Base-by-base conservation (phyloP, 2,797 vertebrate genomes). In the Chaetodon trifasciatus region DNA sequence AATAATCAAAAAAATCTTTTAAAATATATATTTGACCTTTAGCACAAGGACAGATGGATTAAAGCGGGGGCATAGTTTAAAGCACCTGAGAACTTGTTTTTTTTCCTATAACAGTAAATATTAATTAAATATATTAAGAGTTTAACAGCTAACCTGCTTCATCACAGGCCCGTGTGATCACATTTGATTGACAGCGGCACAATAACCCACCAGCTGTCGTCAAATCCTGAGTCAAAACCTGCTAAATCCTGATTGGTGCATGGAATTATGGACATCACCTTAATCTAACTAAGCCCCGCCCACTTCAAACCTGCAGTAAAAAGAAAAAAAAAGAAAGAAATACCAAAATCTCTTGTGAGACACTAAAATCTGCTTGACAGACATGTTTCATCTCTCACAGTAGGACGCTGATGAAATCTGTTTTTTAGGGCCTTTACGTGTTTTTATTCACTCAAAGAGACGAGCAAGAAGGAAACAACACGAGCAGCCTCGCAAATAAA, bases 401-500 rank as follows among this genome's bases (percentile, higher is more conserved):
- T 11, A 23, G 11, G 55, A 17, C 17, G 19, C 12, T 11, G 17
- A 46, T 28, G n/a, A 23, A 63, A 42, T 24, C 5, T 6, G 10
- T 21, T 50, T 50, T 46, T 5, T 1, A n/a, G 21, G 42, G 8
- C 16, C 4, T 15, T 15, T 11, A 16, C 17, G 40, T 32, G 15
- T 42, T 82, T 74, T 68, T 35, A 23, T 70, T n/a, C 8, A 15
- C 1, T 37, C 37, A 39, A 10, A 63, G 23, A 46, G 32, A 21
- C 10, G 1, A 70, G 24, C 17, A 57, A 23, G 40, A 35, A n/a
- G 64, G 76, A 68, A 0, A 55, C 32, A 35, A 42, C 24, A 50
- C 61, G 37, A 77, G 53, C 49, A 61, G 49, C 60, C 56, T 13
- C 47, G 46, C 47, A 53, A 35, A 76, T 77, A 57, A 76, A 84